Base-by-base conservation (phyloP, 1,140 invertebrate genomes). In the Trachymyrmex septentrionalis region DNA sequence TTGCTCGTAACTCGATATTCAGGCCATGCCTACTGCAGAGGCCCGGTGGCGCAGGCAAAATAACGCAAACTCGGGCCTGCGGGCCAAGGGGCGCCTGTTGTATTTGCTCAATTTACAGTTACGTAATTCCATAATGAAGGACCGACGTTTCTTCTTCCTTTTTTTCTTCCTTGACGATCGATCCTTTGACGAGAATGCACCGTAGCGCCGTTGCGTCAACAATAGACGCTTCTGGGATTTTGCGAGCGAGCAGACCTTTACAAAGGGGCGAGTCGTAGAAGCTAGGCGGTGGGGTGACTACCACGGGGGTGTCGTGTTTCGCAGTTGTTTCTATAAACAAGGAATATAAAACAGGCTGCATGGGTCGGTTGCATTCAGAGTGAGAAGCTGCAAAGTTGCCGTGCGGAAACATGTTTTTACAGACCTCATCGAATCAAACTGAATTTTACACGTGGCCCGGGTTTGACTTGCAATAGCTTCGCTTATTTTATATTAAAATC, bases 51-150 rank as follows among this genome's bases (percentile, higher is more conserved):
- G 38, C 72, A 86, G 61, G 88, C 72, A 81, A 93, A 93, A 38
- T 38, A 38, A 92, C 92, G 88, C 90, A 92, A 92, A 90, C 86
- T 91, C 67, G 90, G 90, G 86, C 81, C 78, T 81, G 57, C 71
- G 85, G 87, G 87, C 84, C 88, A 84, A 84, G 85, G 88, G 84
- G 30, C 67, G 59, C 64, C 90, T 86, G 90, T 95, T 94, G 93
- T 95, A 94, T 94, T 94, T 94, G 94, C 93, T 94, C 94, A 94
- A 95, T 95, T 95, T 94, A 95, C 94, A 94, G 94, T 94, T 95
- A 93, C 91, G 90, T 94, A 93, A 94, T 94, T 94, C 92, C 90
- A 92, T 94, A 94, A 93, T 93, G 92, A 93, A 93, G 92, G 84
- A 81, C 91, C 87, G 80, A 88, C 89, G 87, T 89, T 88, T 75